Conservation (phyloP, 2,888 invertebrate genomes). For the Liposcelis brunnea region DNA sequence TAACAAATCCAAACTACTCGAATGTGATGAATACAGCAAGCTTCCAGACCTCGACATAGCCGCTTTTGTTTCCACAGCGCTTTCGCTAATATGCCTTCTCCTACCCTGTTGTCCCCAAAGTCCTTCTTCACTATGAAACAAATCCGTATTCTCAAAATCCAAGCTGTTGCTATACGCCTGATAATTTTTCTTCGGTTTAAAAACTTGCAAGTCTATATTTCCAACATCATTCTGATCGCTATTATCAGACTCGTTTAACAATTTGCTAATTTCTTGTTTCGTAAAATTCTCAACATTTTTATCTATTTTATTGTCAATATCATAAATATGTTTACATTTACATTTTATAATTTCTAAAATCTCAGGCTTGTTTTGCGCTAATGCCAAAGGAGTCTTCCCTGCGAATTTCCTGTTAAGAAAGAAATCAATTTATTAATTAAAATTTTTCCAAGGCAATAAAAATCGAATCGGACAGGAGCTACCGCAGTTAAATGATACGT, state of each 20-base stretch:
- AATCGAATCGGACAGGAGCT: too few relatives aligned
- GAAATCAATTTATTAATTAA: not conserved
- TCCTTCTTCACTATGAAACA: constrained; percentile 8
- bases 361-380: constrained; percentile 12
- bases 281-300: not conserved
- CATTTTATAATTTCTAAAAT: constrained; percentile 9
- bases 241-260: constrained; percentile 1
- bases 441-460: too few relatives aligned
- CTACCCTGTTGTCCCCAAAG: not conserved
- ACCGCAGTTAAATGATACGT: too few relatives aligned
- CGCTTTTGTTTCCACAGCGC: not conserved
- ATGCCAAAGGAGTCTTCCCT: constrained; percentile 19
- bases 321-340: not conserved
- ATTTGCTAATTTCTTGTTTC: constrained; percentile 1
- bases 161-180: too few relatives aligned
- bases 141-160: constrained; percentile 5
- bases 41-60: constrained; percentile 4
- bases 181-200: too few relatives aligned
- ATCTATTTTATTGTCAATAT: not conserved
- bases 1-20: constrained; percentile 16
- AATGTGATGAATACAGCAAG: constrained; percentile 10
- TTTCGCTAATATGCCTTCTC: constrained; percentile 3
- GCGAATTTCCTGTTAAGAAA: constrained; percentile 22
- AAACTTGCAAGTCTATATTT: too few relatives aligned
- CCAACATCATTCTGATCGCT: too few relatives aligned